phyloP scores from a whole-genome alignment of 2,113 vertebrate genomes.

The Turdus rufiventris region DNA sequence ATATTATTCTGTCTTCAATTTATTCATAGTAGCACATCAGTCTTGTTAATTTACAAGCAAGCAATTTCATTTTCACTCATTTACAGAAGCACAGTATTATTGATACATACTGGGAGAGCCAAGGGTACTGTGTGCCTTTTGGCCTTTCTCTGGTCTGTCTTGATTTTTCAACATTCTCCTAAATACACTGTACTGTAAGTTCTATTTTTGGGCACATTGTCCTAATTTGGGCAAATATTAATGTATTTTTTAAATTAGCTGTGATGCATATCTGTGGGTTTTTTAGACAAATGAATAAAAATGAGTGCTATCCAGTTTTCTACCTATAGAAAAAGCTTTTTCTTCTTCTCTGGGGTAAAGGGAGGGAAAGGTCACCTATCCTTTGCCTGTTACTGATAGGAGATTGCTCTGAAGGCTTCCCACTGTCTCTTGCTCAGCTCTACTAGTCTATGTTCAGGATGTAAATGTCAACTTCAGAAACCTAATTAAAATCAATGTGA shows the following conservation, averaged over 20 bases:
- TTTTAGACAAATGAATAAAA: background rate
- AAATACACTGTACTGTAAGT: background rate
- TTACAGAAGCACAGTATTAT: background rate
- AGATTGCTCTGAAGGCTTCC: background rate
- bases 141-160: background rate
- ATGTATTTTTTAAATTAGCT: background rate
- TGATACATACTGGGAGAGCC: background rate
- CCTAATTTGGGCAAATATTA: background rate
- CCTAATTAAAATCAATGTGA: background rate
- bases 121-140: background rate
- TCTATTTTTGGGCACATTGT: background rate
- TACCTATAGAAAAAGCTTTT: background rate
- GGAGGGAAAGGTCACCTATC: background rate
- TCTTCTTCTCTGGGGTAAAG: background rate
- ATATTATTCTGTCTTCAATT: background rate
- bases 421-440: background rate
- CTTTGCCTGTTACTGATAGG: background rate
- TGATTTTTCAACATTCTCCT: background rate
- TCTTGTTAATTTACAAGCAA: constrained; percentile 29
- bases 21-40: constrained; percentile 5
- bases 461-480: background rate
- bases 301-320: background rate
- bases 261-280: background rate
- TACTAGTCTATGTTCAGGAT: background rate
- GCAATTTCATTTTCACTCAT: background rate